Base-by-base conservation (phyloP, 2,888 invertebrate species). In the Drosophila emarginata region DNA sequence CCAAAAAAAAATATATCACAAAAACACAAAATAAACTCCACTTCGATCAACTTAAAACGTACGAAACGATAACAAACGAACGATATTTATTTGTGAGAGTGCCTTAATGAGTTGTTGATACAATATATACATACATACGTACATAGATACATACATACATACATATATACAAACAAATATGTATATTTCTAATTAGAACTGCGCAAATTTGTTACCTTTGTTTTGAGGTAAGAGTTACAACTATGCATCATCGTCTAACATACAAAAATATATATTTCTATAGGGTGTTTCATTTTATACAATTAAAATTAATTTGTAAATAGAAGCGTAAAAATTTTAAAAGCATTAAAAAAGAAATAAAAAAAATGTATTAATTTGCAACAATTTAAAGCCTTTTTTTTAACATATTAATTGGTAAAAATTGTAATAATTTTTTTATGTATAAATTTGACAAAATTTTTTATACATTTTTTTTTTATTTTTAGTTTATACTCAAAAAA, bases 151-250 rank as follows among this genome's bases (percentile, higher is more conserved):
- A 58, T 58, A 59, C 36, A 64, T 68, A 40, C 54, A 58, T 18
- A 36, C 15, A 11, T 61, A 21, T 61, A 18, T 36, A 61, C 54
- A 54, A 61, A 59, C 45, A 32, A 40, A 51, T 62, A 65, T 66
- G 50, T 18, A 65, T 39, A 62, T 57, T 61, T 61, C 75, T 72
- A 78, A 77, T 86, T 76, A 79, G 76, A 81, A 84, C 87, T 83
- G 87, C 84, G 87, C 82, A 86, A 83, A 82, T 78, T 67, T 68
- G 63, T 64, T 68, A 64, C 59, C 64, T 71, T 71, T 71, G 72
- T 71, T 64, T 37, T 64, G 70, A 71, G 70, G 70, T 71, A 72
- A 71, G 70, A 71, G 59, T 53, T 18, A 23, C 50, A 21, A 14
- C 40, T 23, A 26, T 26, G 26, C 26, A 26, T 26, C 23, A 15